Evolutionary conservation across 2,888 invertebrate genomes (phyloP).

Genomic region (Maniola hyperantus): DNA sequence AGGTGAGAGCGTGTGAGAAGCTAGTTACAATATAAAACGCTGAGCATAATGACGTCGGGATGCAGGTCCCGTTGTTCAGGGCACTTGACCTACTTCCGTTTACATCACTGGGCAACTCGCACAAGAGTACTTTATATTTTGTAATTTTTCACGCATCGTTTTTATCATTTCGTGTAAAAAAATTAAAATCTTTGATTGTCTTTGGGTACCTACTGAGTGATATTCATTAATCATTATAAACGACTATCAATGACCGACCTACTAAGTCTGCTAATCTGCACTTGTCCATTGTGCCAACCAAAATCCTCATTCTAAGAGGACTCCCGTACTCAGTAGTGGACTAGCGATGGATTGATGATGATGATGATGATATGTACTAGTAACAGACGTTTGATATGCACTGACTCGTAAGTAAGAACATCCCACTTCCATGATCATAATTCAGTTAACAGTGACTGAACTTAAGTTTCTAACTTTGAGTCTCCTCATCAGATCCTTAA

Average conservation of each 20-base stretch:
- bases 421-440: background rate
- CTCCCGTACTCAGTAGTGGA: no score
- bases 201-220: no score
- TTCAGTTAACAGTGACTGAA: background rate
- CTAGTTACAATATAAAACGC: conserved; percentile 3
- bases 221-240: no score
- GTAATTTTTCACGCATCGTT: background rate
- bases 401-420: background rate
- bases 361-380: no score
- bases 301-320: no score
- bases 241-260: no score
- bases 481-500: background rate
- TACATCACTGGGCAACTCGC: conserved; percentile 12
- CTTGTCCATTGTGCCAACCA: no score
- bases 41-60: conserved; percentile 16
- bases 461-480: background rate
- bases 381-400: background rate
- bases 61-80: conserved; percentile 16
- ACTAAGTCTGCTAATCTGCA: no score
- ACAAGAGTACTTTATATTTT: background rate
- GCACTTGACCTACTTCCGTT: conserved; percentile 17
- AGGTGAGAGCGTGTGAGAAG: background rate
- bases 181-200: background rate
- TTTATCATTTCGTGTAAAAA: no score
- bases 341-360: no score